A percentile compares a stretch with the other conserved stretches of the same genome.
phyloP scores from a whole-genome alignment of 2,113 vertebrate genomes.

The Peromyscus leucopus region DNA sequence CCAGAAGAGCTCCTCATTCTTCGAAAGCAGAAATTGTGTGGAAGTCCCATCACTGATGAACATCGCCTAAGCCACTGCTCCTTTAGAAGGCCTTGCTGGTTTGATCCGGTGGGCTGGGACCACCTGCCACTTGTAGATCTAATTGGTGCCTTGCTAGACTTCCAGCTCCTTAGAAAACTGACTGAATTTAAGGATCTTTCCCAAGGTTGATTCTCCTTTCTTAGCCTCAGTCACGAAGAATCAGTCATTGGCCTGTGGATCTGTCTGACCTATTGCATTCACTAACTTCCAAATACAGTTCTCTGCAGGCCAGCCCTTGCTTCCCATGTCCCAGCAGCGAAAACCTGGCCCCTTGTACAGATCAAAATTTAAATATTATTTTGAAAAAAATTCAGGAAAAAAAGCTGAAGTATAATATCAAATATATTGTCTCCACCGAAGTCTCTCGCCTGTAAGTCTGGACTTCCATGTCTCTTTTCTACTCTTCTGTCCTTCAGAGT shows the following conservation, averaged over 20 bases:
- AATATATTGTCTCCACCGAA: neutral
- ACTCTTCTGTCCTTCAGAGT: neutral
- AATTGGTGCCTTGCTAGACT: neutral
- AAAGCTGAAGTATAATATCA: neutral
- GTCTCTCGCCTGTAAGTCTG: neutral
- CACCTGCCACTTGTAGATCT: neutral
- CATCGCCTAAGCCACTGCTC: neutral
- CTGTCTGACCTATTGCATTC: neutral
- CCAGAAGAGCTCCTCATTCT: neutral
- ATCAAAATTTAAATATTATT: neutral
- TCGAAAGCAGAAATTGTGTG: neutral
- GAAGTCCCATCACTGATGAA: neutral
- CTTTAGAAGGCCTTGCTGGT: neutral
- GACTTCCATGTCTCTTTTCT: neutral
- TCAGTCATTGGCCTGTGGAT: neutral
- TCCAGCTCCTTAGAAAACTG: neutral
- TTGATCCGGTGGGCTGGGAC: neutral
- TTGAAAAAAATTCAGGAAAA: constrained; percentile 42
- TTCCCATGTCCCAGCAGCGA: neutral
- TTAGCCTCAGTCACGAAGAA: neutral
- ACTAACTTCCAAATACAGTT: neutral
- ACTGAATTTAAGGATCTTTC: neutral
- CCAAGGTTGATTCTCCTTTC: neutral
- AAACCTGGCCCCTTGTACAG: neutral
- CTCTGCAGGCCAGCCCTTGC: neutral